phyloP scores from a whole-genome alignment of 2,113 vertebrate genomes.

The Trichechus manatus region DNA sequence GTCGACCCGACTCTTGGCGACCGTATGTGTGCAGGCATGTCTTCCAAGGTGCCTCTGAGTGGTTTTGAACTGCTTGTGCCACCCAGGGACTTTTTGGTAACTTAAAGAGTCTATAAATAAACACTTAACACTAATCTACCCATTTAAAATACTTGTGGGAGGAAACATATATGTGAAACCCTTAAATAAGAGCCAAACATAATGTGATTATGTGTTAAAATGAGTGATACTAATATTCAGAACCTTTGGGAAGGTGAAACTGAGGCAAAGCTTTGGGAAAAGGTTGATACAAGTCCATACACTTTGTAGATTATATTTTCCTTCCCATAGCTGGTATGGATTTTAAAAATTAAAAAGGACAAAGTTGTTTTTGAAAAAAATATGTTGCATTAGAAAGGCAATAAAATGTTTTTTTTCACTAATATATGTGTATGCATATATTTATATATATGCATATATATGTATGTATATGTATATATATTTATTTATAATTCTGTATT shows the following conservation, averaged over 20 bases:
- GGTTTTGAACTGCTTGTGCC: not conserved
- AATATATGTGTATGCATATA: not conserved
- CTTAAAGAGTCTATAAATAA: not conserved
- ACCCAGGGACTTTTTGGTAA: not conserved
- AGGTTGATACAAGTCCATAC: not conserved
- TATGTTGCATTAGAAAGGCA: constrained; percentile 17
- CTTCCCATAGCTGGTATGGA: not conserved
- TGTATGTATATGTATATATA: not conserved
- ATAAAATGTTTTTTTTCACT: not conserved
- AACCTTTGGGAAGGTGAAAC: not conserved
- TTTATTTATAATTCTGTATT: not conserved
- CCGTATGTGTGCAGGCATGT: not conserved
- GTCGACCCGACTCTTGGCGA: not conserved
- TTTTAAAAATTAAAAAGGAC: constrained; percentile 16
- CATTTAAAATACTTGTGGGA: not conserved
- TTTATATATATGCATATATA: not conserved
- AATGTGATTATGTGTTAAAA: not conserved
- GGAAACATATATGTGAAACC: not conserved
- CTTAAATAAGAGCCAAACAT: not conserved
- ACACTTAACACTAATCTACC: not conserved
- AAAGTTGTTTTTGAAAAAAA: not conserved
- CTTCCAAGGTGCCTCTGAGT: not conserved
- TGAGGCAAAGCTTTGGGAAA: not conserved
- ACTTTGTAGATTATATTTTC: not conserved
- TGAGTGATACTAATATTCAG: not conserved